Evolutionary conservation across 2,888 invertebrate species (phyloP), one percentile per base, ranked within the genome.

Genomic region (Encarsia formosa): DNA sequence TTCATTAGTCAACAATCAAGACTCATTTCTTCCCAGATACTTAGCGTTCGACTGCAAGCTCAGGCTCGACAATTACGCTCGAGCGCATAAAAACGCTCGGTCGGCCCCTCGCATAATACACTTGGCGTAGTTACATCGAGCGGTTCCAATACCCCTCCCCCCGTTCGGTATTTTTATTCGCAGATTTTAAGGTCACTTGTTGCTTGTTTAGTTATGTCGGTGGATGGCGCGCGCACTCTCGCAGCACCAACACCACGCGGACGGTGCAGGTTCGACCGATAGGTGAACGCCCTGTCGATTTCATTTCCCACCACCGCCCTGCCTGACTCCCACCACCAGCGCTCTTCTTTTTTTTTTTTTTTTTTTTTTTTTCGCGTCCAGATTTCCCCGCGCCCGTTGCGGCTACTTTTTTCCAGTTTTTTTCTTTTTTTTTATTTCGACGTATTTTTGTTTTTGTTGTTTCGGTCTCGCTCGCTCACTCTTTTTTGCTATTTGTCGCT

Each of bases 161-260:
- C 3, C 24, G 6, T n/a, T 11, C 35, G 45, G 32, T 64, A 70
- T 70, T 71, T 71, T 71, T 71, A 70, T 71, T 69, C 65, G 59
- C 64, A 65, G 65, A 70, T 71, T 70, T 69, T 69, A 70, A 70
- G 69, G 71, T 71, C 71, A 71, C 71, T 71, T 71, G 71, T 71
- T 71, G 71, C 71, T 71, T 71, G 71, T 71, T 71, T 71, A 71
- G 71, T 69, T 69, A 70, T 69, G 71, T 66, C 65, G 65, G 58
- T n/a, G 61, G 63, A 59, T 63, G 51, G 59, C 62, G 34, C 22
- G 8, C 26, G 18, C 43, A 29, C 32, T 38, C 34, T 19, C 23
- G 45, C 26, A 42, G 37, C 56, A 51, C 54, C 58, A 58, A 49
- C 57, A 53, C 56, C 58, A 59, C 61, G 62, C 59, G 59, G 57